Evolutionary conservation across 2,888 invertebrate genomes (phyloP).

Genomic region (Stratiomys singularior): DNA sequence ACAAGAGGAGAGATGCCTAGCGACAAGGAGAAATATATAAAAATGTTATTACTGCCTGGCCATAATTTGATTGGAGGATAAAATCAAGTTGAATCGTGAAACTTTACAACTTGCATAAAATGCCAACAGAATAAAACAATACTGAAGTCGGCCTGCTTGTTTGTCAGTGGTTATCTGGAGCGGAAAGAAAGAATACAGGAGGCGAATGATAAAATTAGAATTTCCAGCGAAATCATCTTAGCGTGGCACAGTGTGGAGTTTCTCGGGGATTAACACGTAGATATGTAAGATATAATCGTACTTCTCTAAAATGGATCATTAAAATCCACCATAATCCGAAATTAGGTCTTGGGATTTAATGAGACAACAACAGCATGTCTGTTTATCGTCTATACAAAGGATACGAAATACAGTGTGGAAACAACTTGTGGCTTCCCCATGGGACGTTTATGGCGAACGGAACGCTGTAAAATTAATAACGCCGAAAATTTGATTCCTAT

Average conservation of each 20-base stretch:
- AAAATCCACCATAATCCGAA: conserved; percentile 33
- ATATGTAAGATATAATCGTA: conserved; percentile 32
- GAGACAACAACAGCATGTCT: conserved; percentile 28
- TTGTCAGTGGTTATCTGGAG: not conserved
- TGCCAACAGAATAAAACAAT: conserved; percentile 35
- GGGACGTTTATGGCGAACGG: not conserved
- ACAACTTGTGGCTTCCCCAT: conserved; percentile 38
- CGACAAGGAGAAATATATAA: conserved; percentile 29
- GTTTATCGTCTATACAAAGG: not conserved
- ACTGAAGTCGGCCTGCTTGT: not conserved
- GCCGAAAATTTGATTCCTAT: conserved; percentile 35
- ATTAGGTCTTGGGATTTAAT: conserved; percentile 29
- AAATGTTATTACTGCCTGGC: conserved; percentile 43
- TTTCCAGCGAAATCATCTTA: not conserved
- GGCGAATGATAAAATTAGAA: conserved; percentile 35
- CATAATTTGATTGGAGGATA: conserved; percentile 47
- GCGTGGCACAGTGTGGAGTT: not conserved
- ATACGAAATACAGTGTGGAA: not conserved
- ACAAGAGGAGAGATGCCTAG: not conserved
- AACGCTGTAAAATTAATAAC: conserved; percentile 35
- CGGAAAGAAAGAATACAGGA: not conserved
- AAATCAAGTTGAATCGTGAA: conserved; percentile 44
- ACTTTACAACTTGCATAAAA: conserved; percentile 43
- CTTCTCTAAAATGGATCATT: conserved; percentile 21
- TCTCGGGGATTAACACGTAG: conserved; percentile 25